Percentiles rank a stretch among this genome's conserved stretches.
phyloP scores from a whole-genome alignment of 2,113 vertebrate species.

The Aldabrachelys gigantea region DNA sequence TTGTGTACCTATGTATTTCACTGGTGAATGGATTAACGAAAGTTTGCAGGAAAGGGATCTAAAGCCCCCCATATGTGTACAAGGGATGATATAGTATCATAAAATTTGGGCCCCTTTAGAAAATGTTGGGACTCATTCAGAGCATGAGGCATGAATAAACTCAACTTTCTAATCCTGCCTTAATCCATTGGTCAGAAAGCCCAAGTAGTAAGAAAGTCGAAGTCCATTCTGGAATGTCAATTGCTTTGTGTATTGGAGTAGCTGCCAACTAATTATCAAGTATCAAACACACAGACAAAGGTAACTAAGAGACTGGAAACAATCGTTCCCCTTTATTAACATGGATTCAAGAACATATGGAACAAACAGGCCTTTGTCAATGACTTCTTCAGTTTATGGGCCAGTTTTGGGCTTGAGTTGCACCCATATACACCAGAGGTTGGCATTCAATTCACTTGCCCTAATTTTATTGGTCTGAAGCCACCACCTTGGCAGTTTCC shows the following conservation, averaged over 20 bases:
- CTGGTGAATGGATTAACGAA: background rate
- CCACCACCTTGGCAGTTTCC: background rate
- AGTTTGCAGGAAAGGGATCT: background rate
- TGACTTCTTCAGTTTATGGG: background rate
- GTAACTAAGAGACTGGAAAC: background rate
- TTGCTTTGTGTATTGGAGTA: background rate
- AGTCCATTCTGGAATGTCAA: background rate
- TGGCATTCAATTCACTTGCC: background rate
- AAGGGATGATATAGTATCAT: background rate
- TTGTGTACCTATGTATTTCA: background rate
- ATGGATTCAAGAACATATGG: fast-evolving
- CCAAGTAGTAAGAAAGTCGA: background rate
- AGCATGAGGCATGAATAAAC: background rate
- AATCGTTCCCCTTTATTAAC: background rate
- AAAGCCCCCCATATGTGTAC: background rate
- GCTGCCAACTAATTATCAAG: background rate
- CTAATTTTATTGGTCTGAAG: background rate
- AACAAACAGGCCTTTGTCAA: fast-evolving
- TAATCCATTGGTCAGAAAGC: background rate
- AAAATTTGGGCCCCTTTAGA: background rate
- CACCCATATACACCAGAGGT: background rate
- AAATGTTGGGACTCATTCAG: background rate
- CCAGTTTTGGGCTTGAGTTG: background rate
- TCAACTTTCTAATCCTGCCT: background rate
- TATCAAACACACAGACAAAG: background rate